These are phyloP conservation scores for Brachionus asplanchnoidis DNA, from an alignment of 1,140 invertebrate species.

Conservation along the genomic window DNA sequence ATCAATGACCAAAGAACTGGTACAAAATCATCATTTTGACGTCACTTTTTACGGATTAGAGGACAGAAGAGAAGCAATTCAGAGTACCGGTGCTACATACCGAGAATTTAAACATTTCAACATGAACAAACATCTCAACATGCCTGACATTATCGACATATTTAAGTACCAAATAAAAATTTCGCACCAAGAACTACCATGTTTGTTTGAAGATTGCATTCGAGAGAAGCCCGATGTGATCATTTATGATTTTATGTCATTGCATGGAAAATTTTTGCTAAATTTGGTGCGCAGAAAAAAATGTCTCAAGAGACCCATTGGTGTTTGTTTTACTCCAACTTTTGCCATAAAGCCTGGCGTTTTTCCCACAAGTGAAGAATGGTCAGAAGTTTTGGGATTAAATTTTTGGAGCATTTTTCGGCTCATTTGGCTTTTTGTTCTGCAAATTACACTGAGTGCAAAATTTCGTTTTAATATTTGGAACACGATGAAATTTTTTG, in stretches of 20 bases:
- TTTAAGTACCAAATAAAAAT: neutral
- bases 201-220: neutral
- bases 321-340: neutral
- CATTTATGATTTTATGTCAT: neutral
- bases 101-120: neutral
- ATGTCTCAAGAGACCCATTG: neutral
- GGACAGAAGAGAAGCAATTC: neutral
- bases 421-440: neutral
- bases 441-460: neutral
- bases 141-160: neutral
- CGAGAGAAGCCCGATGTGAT: slow-evolving; percentile 27
- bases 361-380: neutral
- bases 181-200: neutral
- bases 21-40: neutral
- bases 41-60: slow-evolving; percentile 3
- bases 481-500: neutral
- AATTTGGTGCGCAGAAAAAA: neutral
- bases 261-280: neutral
- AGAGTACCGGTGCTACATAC: neutral
- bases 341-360: neutral
- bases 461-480: neutral
- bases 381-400: neutral
- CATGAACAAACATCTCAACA: neutral
- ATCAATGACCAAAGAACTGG: neutral
- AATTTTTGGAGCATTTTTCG: neutral